Evolutionary conservation across 2,113 vertebrate genomes (phyloP).

Genomic region (Daboia siamensis): DNA sequence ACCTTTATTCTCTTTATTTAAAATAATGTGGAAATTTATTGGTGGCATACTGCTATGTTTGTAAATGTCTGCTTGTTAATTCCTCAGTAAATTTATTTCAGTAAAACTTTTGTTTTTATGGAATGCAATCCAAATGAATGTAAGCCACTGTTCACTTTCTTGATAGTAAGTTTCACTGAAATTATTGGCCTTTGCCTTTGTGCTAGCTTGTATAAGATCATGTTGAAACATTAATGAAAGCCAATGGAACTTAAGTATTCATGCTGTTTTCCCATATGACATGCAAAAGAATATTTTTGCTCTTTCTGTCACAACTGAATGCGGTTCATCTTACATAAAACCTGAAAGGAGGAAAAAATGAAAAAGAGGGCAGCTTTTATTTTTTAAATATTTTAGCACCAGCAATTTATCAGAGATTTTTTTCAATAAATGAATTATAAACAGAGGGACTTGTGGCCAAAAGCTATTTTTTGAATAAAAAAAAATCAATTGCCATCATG

Average conservation of each 20-base stretch:
- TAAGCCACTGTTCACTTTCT: neutral
- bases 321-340: neutral
- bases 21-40: neutral
- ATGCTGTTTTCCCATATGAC: neutral
- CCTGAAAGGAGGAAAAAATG: neutral
- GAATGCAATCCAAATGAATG: neutral
- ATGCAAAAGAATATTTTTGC: neutral
- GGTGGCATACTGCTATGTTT: neutral
- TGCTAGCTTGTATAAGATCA: neutral
- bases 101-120: neutral
- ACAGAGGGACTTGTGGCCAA: constrained; percentile 19
- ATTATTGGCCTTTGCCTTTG: neutral
- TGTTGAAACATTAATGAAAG: neutral
- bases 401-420: constrained; percentile 41
- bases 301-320: neutral
- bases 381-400: constrained; percentile 34
- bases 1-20: neutral
- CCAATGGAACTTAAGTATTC: neutral
- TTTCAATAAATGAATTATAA: constrained; percentile 43
- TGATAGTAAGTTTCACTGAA: neutral
- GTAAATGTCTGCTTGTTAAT: neutral
- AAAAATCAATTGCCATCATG: neutral
- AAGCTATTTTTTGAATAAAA: neutral
- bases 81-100: neutral
- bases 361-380: neutral